These are phyloP conservation scores for Silvanus unidentatus DNA, from an alignment of 2,888 invertebrate species.

Conservation along the genomic window DNA sequence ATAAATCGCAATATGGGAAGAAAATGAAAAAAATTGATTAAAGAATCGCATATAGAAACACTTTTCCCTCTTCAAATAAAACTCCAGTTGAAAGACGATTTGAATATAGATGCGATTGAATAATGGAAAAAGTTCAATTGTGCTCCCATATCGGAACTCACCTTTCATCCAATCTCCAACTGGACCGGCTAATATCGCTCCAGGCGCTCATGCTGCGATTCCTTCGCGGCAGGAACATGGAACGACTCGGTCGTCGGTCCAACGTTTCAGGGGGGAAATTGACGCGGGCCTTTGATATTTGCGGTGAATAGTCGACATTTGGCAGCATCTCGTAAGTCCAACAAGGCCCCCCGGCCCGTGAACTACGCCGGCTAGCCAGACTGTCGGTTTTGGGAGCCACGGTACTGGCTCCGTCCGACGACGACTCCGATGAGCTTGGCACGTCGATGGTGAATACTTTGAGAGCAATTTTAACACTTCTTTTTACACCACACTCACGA, in stretches of 20 bases:
- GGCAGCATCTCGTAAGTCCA: constrained; percentile 48
- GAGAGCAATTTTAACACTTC: not conserved
- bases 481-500: too few species aligned
- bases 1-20: too few species aligned
- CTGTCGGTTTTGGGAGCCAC: constrained; percentile 25
- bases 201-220: constrained; percentile 77
- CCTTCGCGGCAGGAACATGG: constrained; percentile 46
- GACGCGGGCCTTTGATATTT: constrained; percentile 53
- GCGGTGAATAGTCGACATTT: constrained; percentile 37
- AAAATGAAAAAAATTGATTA: too few species aligned
- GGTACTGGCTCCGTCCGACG: constrained; percentile 20
- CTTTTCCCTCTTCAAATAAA: too few species aligned
- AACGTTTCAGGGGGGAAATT: constrained; percentile 59
- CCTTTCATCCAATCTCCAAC: constrained; percentile 76
- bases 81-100: too few species aligned
- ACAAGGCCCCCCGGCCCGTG: constrained; percentile 33
- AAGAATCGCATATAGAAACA: too few species aligned
- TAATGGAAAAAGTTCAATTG: too few species aligned
- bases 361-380: constrained; percentile 31
- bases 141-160: too few species aligned
- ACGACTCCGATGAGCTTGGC: constrained; percentile 5
- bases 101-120: too few species aligned
- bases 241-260: constrained; percentile 46
- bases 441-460: constrained; percentile 1
- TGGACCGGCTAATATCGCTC: constrained; percentile 81